These are phyloP conservation scores for Scolopax rusticola DNA, from an alignment of 2,797 vertebrate species.

Conservation along the genomic window DNA sequence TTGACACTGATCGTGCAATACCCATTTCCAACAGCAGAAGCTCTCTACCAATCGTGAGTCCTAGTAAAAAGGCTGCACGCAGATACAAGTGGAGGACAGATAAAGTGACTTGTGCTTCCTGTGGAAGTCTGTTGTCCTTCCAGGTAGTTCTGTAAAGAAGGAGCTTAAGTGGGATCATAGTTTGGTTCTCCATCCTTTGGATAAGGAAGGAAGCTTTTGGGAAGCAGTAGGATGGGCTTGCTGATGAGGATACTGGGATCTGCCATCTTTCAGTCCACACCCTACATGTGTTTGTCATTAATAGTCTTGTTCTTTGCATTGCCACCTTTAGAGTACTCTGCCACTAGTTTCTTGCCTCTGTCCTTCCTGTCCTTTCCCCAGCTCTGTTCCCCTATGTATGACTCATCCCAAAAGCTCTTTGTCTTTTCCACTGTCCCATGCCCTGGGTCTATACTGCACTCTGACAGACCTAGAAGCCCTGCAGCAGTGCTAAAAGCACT, in stretches of 20 bases:
- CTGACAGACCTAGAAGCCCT: background rate
- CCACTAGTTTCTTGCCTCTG: background rate
- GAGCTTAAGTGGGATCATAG: background rate
- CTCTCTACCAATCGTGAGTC: background rate
- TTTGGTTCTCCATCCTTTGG: slow-evolving; percentile 8
- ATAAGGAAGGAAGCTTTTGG: slow-evolving; percentile 9
- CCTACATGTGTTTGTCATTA: background rate
- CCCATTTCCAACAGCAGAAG: background rate
- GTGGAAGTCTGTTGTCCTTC: background rate
- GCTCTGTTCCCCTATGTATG: background rate
- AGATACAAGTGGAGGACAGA: background rate
- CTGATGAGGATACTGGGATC: background rate
- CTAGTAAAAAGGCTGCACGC: background rate
- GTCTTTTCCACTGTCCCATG: background rate
- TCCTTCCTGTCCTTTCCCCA: background rate
- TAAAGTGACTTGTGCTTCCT: background rate
- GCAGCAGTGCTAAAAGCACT: background rate
- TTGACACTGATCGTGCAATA: background rate
- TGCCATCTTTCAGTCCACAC: slow-evolving; percentile 3
- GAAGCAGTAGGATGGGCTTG: background rate
- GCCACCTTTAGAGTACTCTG: slow-evolving; percentile 17
- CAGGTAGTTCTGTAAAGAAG: background rate
- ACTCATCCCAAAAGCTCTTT: background rate
- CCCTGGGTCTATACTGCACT: background rate
- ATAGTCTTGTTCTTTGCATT: slow-evolving; percentile 14